Conservation (phyloP, 2,888 invertebrate genomes). For the Ophion ventricosus region DNA sequence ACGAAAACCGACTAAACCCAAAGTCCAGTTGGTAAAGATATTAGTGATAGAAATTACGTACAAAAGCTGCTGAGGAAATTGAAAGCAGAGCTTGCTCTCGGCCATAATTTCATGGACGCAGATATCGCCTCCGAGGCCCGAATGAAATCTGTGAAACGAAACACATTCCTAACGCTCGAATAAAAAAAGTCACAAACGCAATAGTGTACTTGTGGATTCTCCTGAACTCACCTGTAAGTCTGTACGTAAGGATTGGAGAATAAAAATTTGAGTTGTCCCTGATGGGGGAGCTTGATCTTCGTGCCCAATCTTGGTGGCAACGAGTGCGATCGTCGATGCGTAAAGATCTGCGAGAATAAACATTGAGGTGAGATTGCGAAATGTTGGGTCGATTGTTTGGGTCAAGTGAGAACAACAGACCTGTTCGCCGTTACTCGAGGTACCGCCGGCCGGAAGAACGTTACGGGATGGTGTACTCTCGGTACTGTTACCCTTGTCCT, state of each 20-base stretch:
- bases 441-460: slow-evolving; percentile 78
- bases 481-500: slow-evolving; percentile 89
- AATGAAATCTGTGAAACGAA: slow-evolving; percentile 91
- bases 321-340: slow-evolving; percentile 92
- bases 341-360: slow-evolving; percentile 82
- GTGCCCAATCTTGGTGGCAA: slow-evolving; percentile 92
- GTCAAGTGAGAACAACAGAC: slow-evolving; percentile 67
- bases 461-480: slow-evolving; percentile 88
- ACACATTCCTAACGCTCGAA: neutral
- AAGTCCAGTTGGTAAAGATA: no score
- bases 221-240: slow-evolving; percentile 81
- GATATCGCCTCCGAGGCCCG: slow-evolving; percentile 95
- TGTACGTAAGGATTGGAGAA: slow-evolving; percentile 89
- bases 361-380: neutral
- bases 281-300: slow-evolving; percentile 92
- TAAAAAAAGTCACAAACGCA: neutral
- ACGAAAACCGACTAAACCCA: neutral
- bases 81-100: slow-evolving; percentile 93
- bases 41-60: slow-evolving; percentile 85
- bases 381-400: neutral
- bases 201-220: neutral
- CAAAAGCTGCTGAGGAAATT: slow-evolving; percentile 94
- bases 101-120: slow-evolving; percentile 97
- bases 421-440: slow-evolving; percentile 65
- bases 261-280: slow-evolving; percentile 89